Base-by-base conservation (phyloP, 1,140 invertebrate species). In the Antheraea mylitta region DNA sequence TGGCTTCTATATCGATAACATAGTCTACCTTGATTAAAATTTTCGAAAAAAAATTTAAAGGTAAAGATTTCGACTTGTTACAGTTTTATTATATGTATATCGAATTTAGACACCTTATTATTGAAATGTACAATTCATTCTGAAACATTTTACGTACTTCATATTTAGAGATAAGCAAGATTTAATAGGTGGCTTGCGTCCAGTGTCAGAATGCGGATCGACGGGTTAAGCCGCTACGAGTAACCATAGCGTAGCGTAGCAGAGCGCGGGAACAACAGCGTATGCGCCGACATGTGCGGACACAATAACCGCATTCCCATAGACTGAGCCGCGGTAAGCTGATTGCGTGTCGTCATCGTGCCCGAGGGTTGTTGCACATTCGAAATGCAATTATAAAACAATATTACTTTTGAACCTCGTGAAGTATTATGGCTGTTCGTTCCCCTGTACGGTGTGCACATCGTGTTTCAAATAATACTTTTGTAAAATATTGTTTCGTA, bases 251-350 rank as follows among this genome's bases (percentile, higher is more conserved):
- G 13, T 45, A 18, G 45, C 36, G 63, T 63, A 68, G 77, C 77
- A 67, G 71, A 75, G 75, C 81, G 87, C 86, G 89, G 84, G 86
- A 87, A 89, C 79, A 42, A 73, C 66, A 86, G 78, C 87, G 89
- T 88, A 89, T 91, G 87, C 81, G 79, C 72, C 82, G 89, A 85
- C 93, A 94, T 92, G 93, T 94, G 93, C 91, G 87, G 84, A 73
- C 85, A 93, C 93, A 93, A 93, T 93, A 81, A 90, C 90, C 89
- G 80, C 82, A 92, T 93, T 93, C 93, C 92, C 93, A 93, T 90
- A 88, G 86, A 89, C 85, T 82, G 80, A 83, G 83, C 80, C 80
- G 70, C 81, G 81, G 80, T 92, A 92, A 92, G 91, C 90, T 91
- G 91, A 92, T 92, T 92, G 87, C 88, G 84, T 89, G 86, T 89